Evolutionary conservation across 2,888 invertebrate species (phyloP).

Genomic region (Stenurella melanura): DNA sequence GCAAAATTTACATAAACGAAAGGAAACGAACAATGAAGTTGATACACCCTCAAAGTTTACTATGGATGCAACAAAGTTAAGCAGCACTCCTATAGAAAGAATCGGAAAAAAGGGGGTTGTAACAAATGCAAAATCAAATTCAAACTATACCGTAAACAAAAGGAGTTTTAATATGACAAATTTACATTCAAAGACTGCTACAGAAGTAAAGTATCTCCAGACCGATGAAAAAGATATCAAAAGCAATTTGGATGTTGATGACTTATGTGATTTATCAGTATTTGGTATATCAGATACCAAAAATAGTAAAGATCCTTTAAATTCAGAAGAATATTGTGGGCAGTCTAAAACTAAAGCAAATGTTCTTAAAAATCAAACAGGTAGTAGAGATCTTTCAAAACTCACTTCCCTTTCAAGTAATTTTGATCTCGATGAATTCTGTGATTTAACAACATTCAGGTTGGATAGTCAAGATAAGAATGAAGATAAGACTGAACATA

Average conservation of each 20-base stretch:
- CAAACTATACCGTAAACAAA: neutral
- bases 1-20: neutral
- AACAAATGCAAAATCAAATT: neutral
- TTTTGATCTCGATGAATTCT: conserved; percentile 52
- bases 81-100: conserved; percentile 33
- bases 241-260: conserved; percentile 38
- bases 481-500: neutral
- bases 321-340: neutral
- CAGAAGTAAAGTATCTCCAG: neutral
- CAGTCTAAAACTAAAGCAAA: neutral
- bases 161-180: neutral
- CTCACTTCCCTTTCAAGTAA: neutral
- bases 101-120: neutral
- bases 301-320: neutral
- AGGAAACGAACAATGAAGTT: conserved; percentile 20
- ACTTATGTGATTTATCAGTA: conserved; percentile 51
- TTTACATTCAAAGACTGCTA: neutral
- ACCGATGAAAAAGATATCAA: conserved; percentile 7
- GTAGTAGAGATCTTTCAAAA: neutral
- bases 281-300: conserved; percentile 37
- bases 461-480: neutral
- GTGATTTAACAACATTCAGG: conserved; percentile 8
- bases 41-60: conserved; percentile 38
- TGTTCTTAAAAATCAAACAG: neutral
- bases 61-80: conserved; percentile 31